These are phyloP conservation scores for Microtus pennsylvanicus DNA, from an alignment of 2,113 vertebrate species.

Conservation along the genomic window DNA sequence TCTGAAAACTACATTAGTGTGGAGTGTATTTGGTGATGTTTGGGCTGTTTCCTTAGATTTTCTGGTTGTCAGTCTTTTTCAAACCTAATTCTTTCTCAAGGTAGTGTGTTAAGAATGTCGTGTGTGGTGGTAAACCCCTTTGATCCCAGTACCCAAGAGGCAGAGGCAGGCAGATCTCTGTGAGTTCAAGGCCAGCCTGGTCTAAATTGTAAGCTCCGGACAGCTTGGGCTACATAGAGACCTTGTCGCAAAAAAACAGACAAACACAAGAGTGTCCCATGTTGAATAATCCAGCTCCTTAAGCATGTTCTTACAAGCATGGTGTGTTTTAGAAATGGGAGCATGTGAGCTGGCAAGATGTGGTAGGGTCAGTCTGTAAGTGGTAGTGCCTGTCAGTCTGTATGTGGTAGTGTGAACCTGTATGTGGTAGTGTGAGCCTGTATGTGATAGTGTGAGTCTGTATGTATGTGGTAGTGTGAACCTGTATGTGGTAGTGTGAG, in stretches of 20 bases:
- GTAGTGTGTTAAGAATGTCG: conserved; percentile 1
- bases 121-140: not conserved
- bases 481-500: too few relatives aligned
- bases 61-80: not conserved
- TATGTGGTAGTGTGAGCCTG: too few relatives aligned
- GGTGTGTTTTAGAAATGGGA: not conserved
- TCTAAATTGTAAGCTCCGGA: not conserved
- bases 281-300: not conserved
- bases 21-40: conserved; percentile 5
- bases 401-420: not conserved
- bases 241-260: not conserved
- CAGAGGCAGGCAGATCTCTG: not conserved
- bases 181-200: not conserved
- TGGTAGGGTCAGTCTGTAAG: too few relatives aligned
- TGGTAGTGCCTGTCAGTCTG: too few relatives aligned
- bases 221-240: not conserved
- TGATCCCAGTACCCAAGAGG: not conserved
- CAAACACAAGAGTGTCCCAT: too few relatives aligned
- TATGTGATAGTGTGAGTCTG: too few relatives aligned
- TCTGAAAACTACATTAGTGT: not conserved
- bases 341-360: not conserved
- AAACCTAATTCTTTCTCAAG: conserved; percentile 23
- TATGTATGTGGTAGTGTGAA: too few relatives aligned
- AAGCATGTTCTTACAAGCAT: not conserved
- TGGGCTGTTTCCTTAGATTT: conserved; percentile 5